Evolutionary conservation across 2,797 vertebrate genomes (phyloP).

Genomic region (Ctenopoma kingsleyae): DNA sequence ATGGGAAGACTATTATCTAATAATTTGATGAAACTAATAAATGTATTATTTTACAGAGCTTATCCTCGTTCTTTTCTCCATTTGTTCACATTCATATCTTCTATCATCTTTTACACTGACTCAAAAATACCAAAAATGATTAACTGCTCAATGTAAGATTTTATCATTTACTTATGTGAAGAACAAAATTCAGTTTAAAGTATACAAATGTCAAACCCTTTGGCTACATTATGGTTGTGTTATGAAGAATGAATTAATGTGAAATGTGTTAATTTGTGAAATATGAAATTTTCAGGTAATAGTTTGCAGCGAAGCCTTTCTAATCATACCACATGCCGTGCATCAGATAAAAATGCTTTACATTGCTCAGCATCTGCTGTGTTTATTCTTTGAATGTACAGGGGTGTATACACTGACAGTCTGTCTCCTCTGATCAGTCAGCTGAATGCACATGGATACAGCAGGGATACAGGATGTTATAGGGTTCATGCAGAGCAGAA

Average conservation of each 20-base stretch:
- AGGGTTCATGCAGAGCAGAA: slow-evolving; percentile 61
- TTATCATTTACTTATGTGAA: no score
- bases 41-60: not conserved
- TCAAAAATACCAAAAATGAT: no score
- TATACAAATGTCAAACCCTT: not conserved
- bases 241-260: not conserved
- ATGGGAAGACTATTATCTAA: not conserved
- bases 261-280: no score
- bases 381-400: slow-evolving; percentile 49
- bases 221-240: no score
- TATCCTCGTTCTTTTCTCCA: not conserved
- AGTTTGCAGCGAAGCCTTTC: slow-evolving; percentile 20
- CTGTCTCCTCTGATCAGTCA: slow-evolving; percentile 66
- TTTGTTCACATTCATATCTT: not conserved
- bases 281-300: not conserved
- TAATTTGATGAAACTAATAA: not conserved
- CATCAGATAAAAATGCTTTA: slow-evolving; percentile 56
- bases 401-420: slow-evolving; percentile 34
- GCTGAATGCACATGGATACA: slow-evolving; percentile 50
- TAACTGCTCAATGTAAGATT: no score
- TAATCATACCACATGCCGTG: slow-evolving; percentile 42
- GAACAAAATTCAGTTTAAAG: not conserved
- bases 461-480: slow-evolving; percentile 43
- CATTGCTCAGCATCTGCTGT: slow-evolving; percentile 45
- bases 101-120: not conserved